Conservation (phyloP, 2,797 vertebrate genomes). For the Liasis olivaceus region DNA sequence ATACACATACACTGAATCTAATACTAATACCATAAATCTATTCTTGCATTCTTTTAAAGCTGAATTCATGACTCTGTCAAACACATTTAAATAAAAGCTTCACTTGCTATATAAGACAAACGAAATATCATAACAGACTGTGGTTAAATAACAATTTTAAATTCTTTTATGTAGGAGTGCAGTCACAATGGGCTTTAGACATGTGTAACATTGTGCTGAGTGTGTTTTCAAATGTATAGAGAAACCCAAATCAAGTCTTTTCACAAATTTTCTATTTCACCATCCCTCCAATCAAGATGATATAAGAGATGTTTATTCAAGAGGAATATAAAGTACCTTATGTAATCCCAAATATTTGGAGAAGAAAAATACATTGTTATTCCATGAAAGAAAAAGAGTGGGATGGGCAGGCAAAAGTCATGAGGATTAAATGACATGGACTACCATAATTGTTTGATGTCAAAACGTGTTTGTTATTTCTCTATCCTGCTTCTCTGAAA, state of each 20-base stretch:
- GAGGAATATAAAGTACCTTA: background rate
- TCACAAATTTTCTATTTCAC: too few relatives aligned
- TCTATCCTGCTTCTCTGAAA: slow-evolving; percentile 16
- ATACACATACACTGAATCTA: background rate
- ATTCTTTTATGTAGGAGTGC: background rate
- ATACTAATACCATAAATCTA: background rate
- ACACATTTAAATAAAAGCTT: background rate
- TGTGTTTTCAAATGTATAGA: background rate
- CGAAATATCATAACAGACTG: background rate
- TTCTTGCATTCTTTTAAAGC: background rate
- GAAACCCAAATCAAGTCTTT: background rate
- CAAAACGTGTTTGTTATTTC: background rate
- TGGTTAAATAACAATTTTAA: background rate
- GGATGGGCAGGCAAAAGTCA: background rate
- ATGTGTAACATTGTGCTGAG: background rate
- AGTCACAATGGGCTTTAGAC: background rate
- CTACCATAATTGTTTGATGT: slow-evolving; percentile 9
- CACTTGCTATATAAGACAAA: background rate
- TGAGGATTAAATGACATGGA: background rate
- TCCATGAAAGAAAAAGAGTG: background rate
- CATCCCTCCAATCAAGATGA: background rate
- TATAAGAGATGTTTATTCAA: background rate
- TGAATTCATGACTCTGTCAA: background rate
- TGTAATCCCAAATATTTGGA: background rate
- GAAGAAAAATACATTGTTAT: background rate